Conservation (phyloP, 2,113 vertebrate genomes). For the Sander lucioperca region DNA sequence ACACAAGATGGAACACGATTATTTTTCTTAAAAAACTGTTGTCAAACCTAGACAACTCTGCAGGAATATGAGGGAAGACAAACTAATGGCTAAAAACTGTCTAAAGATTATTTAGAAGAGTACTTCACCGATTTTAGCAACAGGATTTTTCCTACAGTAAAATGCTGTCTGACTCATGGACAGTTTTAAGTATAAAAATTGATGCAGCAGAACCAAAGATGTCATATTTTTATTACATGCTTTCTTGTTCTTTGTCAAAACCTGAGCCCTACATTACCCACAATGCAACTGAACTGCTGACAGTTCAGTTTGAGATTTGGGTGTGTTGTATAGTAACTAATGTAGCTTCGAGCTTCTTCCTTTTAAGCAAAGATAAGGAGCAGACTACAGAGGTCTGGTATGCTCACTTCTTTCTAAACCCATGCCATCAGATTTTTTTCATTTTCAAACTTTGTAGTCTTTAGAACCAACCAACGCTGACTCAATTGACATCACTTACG, state of each 20-base stretch:
- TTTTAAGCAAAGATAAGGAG: neutral
- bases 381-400: neutral
- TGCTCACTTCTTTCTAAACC: neutral
- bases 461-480: neutral
- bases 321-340: neutral
- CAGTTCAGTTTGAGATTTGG: neutral
- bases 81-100: neutral
- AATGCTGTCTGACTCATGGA: neutral
- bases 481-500: neutral
- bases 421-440: neutral
- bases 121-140: neutral
- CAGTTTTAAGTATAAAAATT: neutral
- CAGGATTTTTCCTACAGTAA: neutral
- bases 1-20: slow-evolving; percentile 27
- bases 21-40: slow-evolving; percentile 23
- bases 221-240: neutral
- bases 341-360: neutral
- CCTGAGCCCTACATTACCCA: neutral
- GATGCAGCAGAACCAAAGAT: neutral
- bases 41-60: neutral
- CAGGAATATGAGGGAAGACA: neutral
- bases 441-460: neutral
- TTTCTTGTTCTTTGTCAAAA: neutral
- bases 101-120: neutral
- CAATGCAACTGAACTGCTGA: neutral